These are phyloP conservation scores for Lathronympha strigana DNA, from an alignment of 2,888 invertebrate genomes.

Conservation along the genomic window DNA sequence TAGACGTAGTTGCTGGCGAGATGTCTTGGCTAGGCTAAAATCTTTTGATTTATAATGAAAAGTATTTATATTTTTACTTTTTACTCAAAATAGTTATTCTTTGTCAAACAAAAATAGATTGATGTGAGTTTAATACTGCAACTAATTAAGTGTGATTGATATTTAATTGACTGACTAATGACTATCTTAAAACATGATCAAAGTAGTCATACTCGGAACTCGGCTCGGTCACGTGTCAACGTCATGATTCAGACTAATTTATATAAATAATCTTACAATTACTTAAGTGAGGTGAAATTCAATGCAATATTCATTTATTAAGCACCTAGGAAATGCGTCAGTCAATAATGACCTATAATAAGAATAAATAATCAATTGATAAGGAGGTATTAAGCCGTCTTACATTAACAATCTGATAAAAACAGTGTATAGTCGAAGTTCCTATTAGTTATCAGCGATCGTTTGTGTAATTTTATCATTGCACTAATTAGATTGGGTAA, in stretches of 20 bases:
- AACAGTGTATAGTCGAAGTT: background rate
- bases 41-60: too few relatives aligned
- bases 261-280: slow-evolving; percentile 1
- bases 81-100: background rate
- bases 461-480: slow-evolving; percentile 29
- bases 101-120: background rate
- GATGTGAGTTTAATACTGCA: background rate
- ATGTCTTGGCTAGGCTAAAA: too few relatives aligned
- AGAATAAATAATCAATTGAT: slow-evolving; percentile 11
- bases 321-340: slow-evolving; percentile 13
- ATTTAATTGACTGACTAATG: slow-evolving; percentile 10
- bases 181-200: background rate
- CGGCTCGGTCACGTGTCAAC: background rate
- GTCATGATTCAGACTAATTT: slow-evolving; percentile 8
- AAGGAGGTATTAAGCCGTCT: slow-evolving; percentile 1
- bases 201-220: background rate
- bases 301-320: background rate
- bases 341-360: slow-evolving; percentile 14
- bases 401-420: slow-evolving; percentile 26
- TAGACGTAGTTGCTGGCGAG: too few relatives aligned
- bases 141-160: background rate
- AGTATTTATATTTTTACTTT: too few relatives aligned
- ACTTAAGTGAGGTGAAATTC: slow-evolving; percentile 13
- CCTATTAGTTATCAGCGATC: slow-evolving; percentile 16
- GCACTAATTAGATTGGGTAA: slow-evolving; percentile 22